Evolutionary conservation across 2,888 invertebrate species (phyloP).

Genomic region (Stramonita haemastoma): DNA sequence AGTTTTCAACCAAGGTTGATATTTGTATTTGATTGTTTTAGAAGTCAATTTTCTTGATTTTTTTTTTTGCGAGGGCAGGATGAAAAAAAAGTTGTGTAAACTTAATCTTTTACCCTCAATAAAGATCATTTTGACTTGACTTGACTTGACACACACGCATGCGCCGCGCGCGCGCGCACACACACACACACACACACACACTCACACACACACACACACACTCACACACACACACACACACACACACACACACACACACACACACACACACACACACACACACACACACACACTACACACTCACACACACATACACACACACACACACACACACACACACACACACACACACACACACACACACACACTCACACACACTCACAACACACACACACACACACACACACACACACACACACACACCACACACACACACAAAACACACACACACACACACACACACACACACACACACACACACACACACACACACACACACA

Average conservation of each 20-base stretch:
- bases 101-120: too few species aligned
- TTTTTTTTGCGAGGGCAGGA: too few species aligned
- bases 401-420: slow-evolving; percentile 19
- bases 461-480: slow-evolving; percentile 19
- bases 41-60: too few species aligned
- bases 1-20: too few species aligned
- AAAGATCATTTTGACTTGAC: too few species aligned
- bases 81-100: too few species aligned
- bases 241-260: slow-evolving; percentile 11
- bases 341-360: not conserved
- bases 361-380: slow-evolving; percentile 4
- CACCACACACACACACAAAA: too few species aligned
- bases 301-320: slow-evolving; percentile 5
- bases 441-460: slow-evolving; percentile 6
- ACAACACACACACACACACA: slow-evolving; percentile 17
- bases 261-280: slow-evolving; percentile 16
- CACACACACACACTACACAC: not conserved
- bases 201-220: not conserved
- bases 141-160: too few species aligned
- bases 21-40: too few species aligned
- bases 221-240: slow-evolving; percentile 3
- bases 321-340: slow-evolving; percentile 17
- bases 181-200: slow-evolving; percentile 6
- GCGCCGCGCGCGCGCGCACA: not conserved
- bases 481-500: slow-evolving; percentile 6